Base-by-base conservation (phyloP, 2,797 vertebrate species). In the Pyrrhura leucotis region DNA sequence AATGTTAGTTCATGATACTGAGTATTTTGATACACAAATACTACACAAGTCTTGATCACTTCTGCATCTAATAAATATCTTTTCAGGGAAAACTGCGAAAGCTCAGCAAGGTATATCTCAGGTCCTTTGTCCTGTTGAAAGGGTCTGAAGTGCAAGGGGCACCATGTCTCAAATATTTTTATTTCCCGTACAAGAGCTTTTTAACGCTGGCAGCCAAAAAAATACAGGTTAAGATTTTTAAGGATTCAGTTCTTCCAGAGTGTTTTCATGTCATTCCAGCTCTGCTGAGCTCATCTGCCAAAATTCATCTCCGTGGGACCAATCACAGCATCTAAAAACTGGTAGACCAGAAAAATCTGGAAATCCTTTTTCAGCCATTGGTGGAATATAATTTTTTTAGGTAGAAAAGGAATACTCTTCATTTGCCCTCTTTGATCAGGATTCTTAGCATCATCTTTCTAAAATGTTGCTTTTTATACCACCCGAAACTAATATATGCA, bases 401-500 rank as follows among this genome's bases (percentile, higher is more conserved):
- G 23, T 25, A 83, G 72, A 84, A 92, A 13, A 58, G 23, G n/a
- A 35, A 12, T 35, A 16, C 22, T 35, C 12, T 66, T 90, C 20
- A 17, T 73, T 85, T 90, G 29, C 12, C 50, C 2, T 54, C 25
- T 51, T 25, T 78, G 31, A 19, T 50, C 40, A 82, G 28, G 33
- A 77, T 85, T 89, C 37, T 85, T 53, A 69, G 18, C 33, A 72
- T 2, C 17, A n/a, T 29, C 18, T 85, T 92, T 58, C 75, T 3
- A 45, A 85, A 93, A 71, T 23, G 4, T 6, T 62, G 25, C 29
- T 79, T 88, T 90, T 89, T 78, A 59, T 78, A 51, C 33, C 59
- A 90, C 67, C 47, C 90, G 76, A 93, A 92, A 59, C 53, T 42
- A 86, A 86, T 84, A 91, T 31, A 78, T 78, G 73, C 59, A 79